Conservation (phyloP, 1,140 invertebrate genomes). For the Temnothorax longispinosus region DNA sequence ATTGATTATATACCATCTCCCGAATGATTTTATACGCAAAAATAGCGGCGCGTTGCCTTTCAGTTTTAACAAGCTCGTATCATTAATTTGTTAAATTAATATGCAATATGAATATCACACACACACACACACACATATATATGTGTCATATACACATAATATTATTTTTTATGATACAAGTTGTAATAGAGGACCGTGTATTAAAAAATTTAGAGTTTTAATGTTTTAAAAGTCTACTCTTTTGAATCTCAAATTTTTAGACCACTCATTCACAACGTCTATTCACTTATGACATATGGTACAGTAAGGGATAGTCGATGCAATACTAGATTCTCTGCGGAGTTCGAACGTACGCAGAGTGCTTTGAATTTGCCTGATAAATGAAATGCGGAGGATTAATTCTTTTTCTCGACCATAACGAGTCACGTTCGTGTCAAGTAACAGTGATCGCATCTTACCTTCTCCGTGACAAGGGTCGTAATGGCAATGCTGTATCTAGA, state of each 20-base stretch:
- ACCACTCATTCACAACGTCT: not conserved
- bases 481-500: not conserved
- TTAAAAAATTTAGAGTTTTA: not conserved
- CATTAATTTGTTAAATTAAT: not conserved
- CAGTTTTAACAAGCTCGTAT: not conserved
- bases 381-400: conserved; percentile 4
- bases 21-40: not conserved
- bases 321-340: not conserved
- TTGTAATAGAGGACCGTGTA: not conserved
- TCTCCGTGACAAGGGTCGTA: not conserved
- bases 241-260: not conserved
- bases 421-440: conserved; percentile 26
- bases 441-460: conserved; percentile 21
- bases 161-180: not conserved
- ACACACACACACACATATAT: not conserved
- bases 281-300: not conserved
- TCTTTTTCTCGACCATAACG: not conserved
- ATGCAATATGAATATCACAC: not conserved
- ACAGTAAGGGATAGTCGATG: not conserved
- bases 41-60: not conserved
- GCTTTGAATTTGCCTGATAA: not conserved
- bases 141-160: not conserved
- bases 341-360: not conserved
- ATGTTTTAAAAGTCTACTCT: not conserved
- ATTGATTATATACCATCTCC: not conserved